A percentile compares a stretch with the other conserved stretches of the same genome.
These are phyloP conservation scores for Catocala nupta DNA, from an alignment of 2,888 invertebrate genomes.

Conservation along the genomic window DNA sequence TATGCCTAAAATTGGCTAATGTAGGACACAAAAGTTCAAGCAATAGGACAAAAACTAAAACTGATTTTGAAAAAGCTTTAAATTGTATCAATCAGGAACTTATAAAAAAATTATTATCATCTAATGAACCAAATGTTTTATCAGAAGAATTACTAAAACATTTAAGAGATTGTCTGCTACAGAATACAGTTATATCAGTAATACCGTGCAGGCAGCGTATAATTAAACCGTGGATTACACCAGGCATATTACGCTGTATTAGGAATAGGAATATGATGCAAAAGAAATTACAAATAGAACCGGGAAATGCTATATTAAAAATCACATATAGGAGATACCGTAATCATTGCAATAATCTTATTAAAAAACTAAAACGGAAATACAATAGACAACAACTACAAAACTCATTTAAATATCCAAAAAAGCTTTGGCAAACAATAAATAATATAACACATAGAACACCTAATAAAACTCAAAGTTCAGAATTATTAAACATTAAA, in stretches of 20 bases:
- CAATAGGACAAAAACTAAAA: background rate
- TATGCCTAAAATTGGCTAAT: background rate
- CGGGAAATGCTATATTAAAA: background rate
- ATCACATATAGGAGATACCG: background rate
- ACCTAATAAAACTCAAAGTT: background rate
- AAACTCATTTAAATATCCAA: background rate
- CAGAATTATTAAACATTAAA: background rate
- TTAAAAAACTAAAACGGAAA: background rate
- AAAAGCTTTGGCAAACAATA: background rate
- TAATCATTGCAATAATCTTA: background rate
- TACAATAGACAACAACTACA: background rate
- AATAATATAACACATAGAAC: background rate
- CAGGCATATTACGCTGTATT: background rate
- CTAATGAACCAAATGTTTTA: background rate
- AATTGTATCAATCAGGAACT: background rate
- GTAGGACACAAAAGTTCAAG: background rate
- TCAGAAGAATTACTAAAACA: background rate
- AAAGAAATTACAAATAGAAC: background rate
- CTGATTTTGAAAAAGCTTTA: background rate
- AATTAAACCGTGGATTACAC: constrained; percentile 5
- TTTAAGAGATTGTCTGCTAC: background rate
- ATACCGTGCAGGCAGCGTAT: background rate
- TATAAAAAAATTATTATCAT: background rate
- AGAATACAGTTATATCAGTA: background rate
- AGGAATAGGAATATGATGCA: background rate